Evolutionary conservation across 2,113 vertebrate species (phyloP).

Genomic region (Actenoides lindsayi): DNA sequence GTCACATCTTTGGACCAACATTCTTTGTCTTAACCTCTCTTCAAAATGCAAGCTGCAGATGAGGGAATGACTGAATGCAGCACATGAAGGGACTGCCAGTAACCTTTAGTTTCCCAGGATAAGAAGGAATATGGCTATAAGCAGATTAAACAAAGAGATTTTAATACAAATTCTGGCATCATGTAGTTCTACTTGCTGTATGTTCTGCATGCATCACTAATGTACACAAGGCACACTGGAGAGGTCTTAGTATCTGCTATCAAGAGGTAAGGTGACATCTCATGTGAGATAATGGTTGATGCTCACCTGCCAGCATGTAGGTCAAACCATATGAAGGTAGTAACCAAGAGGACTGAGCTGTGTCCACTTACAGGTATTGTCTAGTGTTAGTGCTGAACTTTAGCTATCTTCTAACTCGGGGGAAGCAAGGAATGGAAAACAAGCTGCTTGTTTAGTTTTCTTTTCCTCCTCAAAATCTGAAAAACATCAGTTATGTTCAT

Average conservation of each 20-base stretch:
- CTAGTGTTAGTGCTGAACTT: background rate
- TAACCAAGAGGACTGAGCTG: background rate
- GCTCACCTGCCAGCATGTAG: background rate
- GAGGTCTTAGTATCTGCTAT: background rate
- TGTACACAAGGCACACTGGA: too few relatives aligned
- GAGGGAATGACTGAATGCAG: background rate
- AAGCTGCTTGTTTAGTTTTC: background rate
- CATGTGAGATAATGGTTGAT: background rate
- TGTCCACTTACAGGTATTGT: background rate
- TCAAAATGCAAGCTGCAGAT: background rate
- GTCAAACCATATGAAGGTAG: background rate
- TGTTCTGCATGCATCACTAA: accelerated
- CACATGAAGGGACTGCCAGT: background rate
- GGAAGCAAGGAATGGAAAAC: background rate
- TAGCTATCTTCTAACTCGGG: background rate
- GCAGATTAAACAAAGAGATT: background rate
- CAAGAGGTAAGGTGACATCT: background rate
- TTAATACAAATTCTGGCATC: background rate
- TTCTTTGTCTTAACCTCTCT: background rate
- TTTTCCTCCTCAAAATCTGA: background rate
- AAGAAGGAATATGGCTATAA: background rate
- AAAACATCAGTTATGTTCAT: background rate
- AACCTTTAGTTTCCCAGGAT: background rate
- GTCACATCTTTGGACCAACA: accelerated
- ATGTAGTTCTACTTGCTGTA: background rate